phyloP scores from a whole-genome alignment of 2,888 invertebrate species.

The Hypena proboscidalis region DNA sequence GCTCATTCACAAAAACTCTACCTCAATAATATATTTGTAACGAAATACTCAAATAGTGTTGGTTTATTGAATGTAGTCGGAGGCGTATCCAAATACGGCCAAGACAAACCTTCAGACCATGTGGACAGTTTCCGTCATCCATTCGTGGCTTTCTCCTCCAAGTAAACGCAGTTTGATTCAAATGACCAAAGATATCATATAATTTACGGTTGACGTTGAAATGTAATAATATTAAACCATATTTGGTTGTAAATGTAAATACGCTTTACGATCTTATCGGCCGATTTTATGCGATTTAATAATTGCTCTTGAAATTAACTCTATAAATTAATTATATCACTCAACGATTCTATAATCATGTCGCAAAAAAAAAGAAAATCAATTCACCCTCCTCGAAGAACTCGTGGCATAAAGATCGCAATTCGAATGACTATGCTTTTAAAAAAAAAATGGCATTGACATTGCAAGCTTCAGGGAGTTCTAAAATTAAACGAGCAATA shows the following conservation, averaged over 20 bases:
- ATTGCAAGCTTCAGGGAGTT: constrained; percentile 17
- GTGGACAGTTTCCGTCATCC: constrained; percentile 39
- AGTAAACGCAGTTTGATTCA: constrained; percentile 50
- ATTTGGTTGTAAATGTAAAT: too few relatives aligned
- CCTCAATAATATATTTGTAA: constrained; percentile 36
- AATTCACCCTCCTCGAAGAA: neutral
- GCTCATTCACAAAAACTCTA: too few relatives aligned
- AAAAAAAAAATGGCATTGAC: constrained; percentile 28
- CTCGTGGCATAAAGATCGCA: constrained; percentile 3
- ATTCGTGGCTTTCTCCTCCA: constrained; percentile 53
- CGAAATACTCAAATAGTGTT: constrained; percentile 37
- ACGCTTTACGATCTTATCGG: too few relatives aligned
- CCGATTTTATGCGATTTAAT: too few relatives aligned
- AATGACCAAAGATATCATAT: constrained; percentile 29
- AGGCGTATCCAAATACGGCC: constrained; percentile 28
- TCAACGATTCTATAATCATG: too few relatives aligned
- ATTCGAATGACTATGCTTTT: constrained; percentile 7
- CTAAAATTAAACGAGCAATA: constrained; percentile 40
- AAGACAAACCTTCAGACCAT: constrained; percentile 23
- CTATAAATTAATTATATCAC: too few relatives aligned
- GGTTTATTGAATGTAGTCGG: constrained; percentile 24
- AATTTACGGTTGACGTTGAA: constrained; percentile 12
- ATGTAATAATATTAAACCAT: too few relatives aligned
- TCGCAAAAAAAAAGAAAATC: neutral
- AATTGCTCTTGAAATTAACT: too few relatives aligned